These are phyloP conservation scores for Palythoa caribaeorum DNA, from an alignment of 92 coral and sea anemone genomes.

Conservation along the genomic window DNA sequence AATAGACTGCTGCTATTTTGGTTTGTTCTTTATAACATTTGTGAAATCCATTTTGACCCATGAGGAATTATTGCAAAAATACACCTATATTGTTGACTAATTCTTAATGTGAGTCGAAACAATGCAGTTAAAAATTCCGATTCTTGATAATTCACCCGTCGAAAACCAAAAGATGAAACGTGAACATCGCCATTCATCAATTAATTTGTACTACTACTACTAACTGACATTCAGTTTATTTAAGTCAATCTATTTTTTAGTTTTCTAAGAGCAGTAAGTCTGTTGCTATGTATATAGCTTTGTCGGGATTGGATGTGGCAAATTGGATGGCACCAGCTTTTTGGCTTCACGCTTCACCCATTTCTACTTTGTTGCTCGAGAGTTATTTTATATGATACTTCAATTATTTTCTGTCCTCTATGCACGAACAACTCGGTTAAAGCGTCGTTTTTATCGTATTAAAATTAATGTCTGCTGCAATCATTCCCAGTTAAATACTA, in stretches of 20 bases:
- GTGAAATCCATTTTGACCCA: slow-evolving; percentile 26
- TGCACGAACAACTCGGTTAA: too few species aligned
- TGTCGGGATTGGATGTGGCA: too few species aligned
- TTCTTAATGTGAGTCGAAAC: slow-evolving; percentile 7
- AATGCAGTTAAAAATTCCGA: background rate
- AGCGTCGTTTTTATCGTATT: too few species aligned
- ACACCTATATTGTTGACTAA: slow-evolving; percentile 12
- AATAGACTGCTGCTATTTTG: background rate
- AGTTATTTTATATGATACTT: too few species aligned
- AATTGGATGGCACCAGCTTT: too few species aligned
- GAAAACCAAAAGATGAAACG: background rate
- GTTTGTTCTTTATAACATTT: slow-evolving; percentile 8
- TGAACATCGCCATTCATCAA: slow-evolving; percentile 20
- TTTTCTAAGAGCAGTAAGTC: background rate
- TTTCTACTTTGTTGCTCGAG: too few species aligned
- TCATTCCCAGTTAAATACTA: too few species aligned
- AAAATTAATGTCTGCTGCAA: too few species aligned
- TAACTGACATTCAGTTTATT: background rate
- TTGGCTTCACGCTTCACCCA: too few species aligned
- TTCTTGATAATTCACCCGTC: slow-evolving; percentile 31
- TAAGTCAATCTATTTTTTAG: background rate
- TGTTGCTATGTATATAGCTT: too few species aligned
- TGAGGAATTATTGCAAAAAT: slow-evolving; percentile 12
- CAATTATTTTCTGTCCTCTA: too few species aligned
- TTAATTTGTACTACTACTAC: background rate